phyloP scores from a whole-genome alignment of 1,140 invertebrate genomes.

The Thereuonema tuberculata region DNA sequence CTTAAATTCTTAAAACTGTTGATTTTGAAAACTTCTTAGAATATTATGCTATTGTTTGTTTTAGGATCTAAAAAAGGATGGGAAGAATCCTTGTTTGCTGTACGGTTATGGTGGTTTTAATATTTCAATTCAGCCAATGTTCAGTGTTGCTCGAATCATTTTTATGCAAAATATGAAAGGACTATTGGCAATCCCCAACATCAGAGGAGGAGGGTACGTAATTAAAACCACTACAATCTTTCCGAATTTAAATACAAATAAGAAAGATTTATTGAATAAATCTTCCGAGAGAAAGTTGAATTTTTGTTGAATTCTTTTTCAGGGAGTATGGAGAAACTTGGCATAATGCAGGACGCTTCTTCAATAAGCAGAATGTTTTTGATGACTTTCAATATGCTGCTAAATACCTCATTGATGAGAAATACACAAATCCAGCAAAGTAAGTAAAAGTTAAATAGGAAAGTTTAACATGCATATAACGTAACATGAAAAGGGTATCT shows the following conservation, averaged over 20 bases:
- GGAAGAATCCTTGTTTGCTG: slow-evolving; percentile 59
- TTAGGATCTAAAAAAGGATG: slow-evolving; percentile 47
- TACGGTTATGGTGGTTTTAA: slow-evolving; percentile 99
- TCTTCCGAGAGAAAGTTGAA: too few species aligned
- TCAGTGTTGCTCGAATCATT: slow-evolving; percentile 64
- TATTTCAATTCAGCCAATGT: slow-evolving; percentile 72
- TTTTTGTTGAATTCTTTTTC: slow-evolving; percentile 13
- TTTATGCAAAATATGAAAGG: slow-evolving; percentile 85
- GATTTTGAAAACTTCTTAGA: too few species aligned
- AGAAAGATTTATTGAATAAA: too few species aligned
- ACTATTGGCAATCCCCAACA: slow-evolving; percentile 79
- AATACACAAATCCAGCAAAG: slow-evolving; percentile 61
- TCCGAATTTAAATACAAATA: too few species aligned
- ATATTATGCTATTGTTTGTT: too few species aligned
- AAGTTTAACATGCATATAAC: too few species aligned
- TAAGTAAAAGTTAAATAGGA: too few species aligned
- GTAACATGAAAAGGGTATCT: not conserved
- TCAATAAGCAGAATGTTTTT: slow-evolving; percentile 95
- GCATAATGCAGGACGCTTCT: slow-evolving; percentile 82
- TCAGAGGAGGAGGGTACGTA: slow-evolving; percentile 81
- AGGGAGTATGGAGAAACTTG: slow-evolving; percentile 95
- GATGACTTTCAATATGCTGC: slow-evolving; percentile 91
- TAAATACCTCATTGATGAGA: slow-evolving; percentile 69
- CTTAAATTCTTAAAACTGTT: too few species aligned
- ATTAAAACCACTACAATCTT: not conserved